Evolutionary conservation across 2,797 vertebrate species (phyloP), one percentile per base, ranked within the genome.

Genomic region (Trichosurus vulpecula): DNA sequence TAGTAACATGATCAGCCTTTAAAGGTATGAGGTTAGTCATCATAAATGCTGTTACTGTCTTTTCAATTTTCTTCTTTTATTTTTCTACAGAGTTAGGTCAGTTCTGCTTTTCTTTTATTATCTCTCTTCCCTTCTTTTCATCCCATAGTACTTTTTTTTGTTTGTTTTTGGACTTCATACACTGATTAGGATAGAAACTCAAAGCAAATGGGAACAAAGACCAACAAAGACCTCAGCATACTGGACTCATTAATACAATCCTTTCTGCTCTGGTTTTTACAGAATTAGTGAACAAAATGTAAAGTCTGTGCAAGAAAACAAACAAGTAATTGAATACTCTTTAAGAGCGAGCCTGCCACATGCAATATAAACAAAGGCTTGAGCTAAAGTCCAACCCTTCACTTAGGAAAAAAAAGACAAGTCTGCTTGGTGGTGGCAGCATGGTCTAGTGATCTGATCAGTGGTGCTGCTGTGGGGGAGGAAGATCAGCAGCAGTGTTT

Each of bases 231-330:
- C 58, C 91, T 93, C 55, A 93, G 47, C 92, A 92, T 95, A 90
- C 97, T 97, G 94, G 96, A 96, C 94, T 96, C 90, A 93, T 97
- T 96, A 97, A 92, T 94, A 54, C 74, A 96, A 47, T 94, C 31
- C 95, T 97, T 97, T 96, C 94, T 93, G 57, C 94, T 95, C 91
- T 61, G 19, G 56, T 93, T 96, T 97, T 96, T 93, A 96, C 97
- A 96, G 92, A 35, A 95, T 96, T 92, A 93, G 51, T 91, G 94
- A 95, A 90, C 90, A 96, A 87, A 96, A 95, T 93, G 57, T 94
- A 95, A 96, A 96, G 22, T 96, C 66, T 92, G 95, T 61, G 54
- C 93, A 55, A 90, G 74, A 97, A 96, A 96, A 93, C 14, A 96
- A 94, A 95, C 47, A 96, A 96, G 92, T 96, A 91, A 92, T 95